phyloP scores from a whole-genome alignment of 2,797 vertebrate species.

The Hippocampus kuda region DNA sequence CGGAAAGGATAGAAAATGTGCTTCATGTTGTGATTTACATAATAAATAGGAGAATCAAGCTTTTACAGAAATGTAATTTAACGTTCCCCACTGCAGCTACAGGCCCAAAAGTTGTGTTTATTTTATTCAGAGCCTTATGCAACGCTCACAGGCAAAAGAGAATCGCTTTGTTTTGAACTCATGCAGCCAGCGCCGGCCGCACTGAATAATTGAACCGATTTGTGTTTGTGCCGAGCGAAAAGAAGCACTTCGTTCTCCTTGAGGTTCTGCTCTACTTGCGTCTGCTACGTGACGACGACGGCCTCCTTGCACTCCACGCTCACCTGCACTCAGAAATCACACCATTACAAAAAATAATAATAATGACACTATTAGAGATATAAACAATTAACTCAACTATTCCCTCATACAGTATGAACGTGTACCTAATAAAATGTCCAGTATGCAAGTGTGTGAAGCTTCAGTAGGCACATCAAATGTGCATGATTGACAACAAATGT shows the following conservation, averaged over 20 bases:
- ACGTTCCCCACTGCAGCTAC: neutral
- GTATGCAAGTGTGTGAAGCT: neutral
- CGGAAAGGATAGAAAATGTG: too few species aligned
- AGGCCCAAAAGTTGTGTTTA: neutral
- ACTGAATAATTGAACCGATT: neutral
- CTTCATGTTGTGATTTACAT: too few species aligned
- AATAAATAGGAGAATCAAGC: too few species aligned
- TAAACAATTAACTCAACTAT: neutral
- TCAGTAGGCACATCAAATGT: neutral
- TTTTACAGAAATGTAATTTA: neutral
- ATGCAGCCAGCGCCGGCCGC: neutral
- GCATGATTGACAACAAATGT: neutral
- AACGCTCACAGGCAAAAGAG: neutral
- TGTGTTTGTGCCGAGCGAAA: neutral
- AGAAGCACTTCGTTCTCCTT: slow-evolving; percentile 3
- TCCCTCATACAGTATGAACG: neutral
- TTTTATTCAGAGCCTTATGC: neutral
- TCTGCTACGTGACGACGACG: neutral
- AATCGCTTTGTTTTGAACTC: neutral
- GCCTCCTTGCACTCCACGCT: neutral
- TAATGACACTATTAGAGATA: neutral
- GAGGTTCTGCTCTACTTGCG: slow-evolving; percentile 5
- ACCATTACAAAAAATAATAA: neutral
- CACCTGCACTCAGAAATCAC: neutral
- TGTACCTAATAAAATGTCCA: neutral